These are phyloP conservation scores for Cladopsammia gracilis DNA, from an alignment of 64 coral and sea anemone genomes.

Conservation along the genomic window DNA sequence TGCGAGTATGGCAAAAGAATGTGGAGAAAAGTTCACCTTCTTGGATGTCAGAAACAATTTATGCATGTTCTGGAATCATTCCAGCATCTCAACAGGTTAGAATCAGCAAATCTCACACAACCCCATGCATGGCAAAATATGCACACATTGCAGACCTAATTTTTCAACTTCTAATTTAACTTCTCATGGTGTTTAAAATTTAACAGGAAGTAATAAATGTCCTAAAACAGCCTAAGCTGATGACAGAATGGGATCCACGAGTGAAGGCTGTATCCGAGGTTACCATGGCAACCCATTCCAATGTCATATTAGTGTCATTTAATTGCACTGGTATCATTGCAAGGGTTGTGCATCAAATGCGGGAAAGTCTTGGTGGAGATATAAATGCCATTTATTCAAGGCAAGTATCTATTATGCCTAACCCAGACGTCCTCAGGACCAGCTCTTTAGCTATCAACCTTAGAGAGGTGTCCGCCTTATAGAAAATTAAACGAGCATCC, in stretches of 20 bases:
- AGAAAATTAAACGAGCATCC: too few species aligned
- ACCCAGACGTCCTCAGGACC: too few species aligned
- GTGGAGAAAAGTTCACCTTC: not conserved
- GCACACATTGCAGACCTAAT: too few species aligned
- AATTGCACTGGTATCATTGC: slow-evolving; percentile 12
- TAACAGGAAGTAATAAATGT: slow-evolving; percentile 26
- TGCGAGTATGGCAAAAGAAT: slow-evolving; percentile 60
- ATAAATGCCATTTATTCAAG: slow-evolving; percentile 64
- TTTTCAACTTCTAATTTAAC: too few species aligned
- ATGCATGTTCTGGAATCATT: slow-evolving; percentile 69
- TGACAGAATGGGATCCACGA: slow-evolving; percentile 67
- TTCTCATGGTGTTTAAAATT: not conserved
- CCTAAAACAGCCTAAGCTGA: slow-evolving; percentile 13
- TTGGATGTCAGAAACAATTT: slow-evolving; percentile 40
- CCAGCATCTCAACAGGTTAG: slow-evolving; percentile 56
- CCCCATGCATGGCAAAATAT: too few species aligned
- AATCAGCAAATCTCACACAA: not conserved
- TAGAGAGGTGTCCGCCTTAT: too few species aligned
- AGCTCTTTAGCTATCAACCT: too few species aligned
- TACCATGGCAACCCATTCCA: slow-evolving; percentile 11
- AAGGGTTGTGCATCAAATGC: not conserved
- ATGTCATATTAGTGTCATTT: slow-evolving; percentile 52
- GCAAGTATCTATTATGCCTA: slow-evolving; percentile 1
- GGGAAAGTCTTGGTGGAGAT: slow-evolving; percentile 28
- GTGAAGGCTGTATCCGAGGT: slow-evolving; percentile 22